phyloP scores from a whole-genome alignment of 2,888 invertebrate genomes.

The Orchestes rusci region DNA sequence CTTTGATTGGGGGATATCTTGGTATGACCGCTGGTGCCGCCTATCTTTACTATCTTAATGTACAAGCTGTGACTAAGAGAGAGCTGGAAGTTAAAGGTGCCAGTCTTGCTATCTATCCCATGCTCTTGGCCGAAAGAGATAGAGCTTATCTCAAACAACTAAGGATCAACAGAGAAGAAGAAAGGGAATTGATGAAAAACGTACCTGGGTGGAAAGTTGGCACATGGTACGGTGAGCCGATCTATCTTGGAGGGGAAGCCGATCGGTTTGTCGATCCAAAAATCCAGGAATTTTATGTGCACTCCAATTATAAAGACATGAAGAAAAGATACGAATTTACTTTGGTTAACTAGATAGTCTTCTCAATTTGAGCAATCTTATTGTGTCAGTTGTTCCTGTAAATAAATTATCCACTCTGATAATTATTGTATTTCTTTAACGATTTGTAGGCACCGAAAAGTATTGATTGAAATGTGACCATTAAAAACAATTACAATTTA shows the following conservation, averaged over 20 bases:
- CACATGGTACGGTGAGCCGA: conserved; percentile 76
- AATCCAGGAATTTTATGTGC: conserved; percentile 66
- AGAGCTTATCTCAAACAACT: conserved; percentile 75
- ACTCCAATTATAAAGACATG: conserved; percentile 49
- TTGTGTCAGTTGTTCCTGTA: too few species aligned
- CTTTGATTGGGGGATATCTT: conserved; percentile 55
- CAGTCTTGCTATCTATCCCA: conserved; percentile 65
- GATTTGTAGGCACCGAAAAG: too few species aligned
- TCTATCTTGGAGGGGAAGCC: conserved; percentile 63
- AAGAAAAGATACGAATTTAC: conserved; percentile 49
- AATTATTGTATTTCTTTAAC: too few species aligned
- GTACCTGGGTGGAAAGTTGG: conserved; percentile 61
- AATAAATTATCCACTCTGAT: too few species aligned
- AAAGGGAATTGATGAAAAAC: conserved; percentile 80
- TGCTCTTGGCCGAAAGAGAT: conserved; percentile 78
- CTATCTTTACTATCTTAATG: conserved; percentile 53
- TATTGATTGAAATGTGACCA: too few species aligned
- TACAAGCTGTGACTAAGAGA: conserved; percentile 48
- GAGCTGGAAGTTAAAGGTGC: conserved; percentile 72
- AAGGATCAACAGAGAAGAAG: conserved; percentile 73
- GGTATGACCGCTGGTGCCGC: conserved; percentile 50
- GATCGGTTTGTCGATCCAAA: conserved; percentile 58
- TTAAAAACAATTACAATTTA: too few species aligned
- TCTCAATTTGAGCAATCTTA: too few species aligned
- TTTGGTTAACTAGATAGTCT: conserved; percentile 33